Evolutionary conservation across 2,888 invertebrate species (phyloP), one percentile per base, ranked within the genome.

Genomic region (Nematopogon swammerdamellus): DNA sequence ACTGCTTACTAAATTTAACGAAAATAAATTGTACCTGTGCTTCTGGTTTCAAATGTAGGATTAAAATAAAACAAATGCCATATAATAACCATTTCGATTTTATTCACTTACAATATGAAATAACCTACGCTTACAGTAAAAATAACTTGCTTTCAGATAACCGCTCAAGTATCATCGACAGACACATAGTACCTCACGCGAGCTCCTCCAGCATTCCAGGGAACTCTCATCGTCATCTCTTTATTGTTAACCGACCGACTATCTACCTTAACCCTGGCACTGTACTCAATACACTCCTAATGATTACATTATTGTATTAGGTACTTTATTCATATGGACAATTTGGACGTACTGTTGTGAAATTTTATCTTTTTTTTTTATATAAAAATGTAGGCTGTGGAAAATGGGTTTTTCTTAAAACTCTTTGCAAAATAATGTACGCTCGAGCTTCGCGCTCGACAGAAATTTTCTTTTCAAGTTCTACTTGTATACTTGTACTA

Each of bases 51-150:
- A 25, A 25, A 8, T 4, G 4, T 25, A 25, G 25, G 25, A 25
- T 25, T 25, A 4, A 25, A 25, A 25, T 25, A 8, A 25, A 25
- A 25, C 25, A 25, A 25, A 25, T 6, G 8, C 5, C 4, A 25
- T 25, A 25, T 76, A 77, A 74, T 79, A 79, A 77, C 77, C 79
- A 76, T 73, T 79, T 76, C 63, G 69, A 75, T 77, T 70, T 74
- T 79, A 79, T 77, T 79, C 77, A 74, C 68, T 77, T 79, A 77
- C 76, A 77, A 76, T 79, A 79, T 76, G 79, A 77, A 77, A 76
- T 77, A 77, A 75, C 79, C 77, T 79, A 79, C 71, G 71, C 67
- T 65, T 77, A 79, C 72, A 73, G 74, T 79, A 77, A 76, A 79
- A 76, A 79, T 77, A 79, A 75, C 73, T 72, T 70, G 66, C 67